Percentiles rank a stretch among this genome's conserved stretches.
Conservation (phyloP, 2,888 invertebrate genomes). For the Cataglyphis livida region DNA sequence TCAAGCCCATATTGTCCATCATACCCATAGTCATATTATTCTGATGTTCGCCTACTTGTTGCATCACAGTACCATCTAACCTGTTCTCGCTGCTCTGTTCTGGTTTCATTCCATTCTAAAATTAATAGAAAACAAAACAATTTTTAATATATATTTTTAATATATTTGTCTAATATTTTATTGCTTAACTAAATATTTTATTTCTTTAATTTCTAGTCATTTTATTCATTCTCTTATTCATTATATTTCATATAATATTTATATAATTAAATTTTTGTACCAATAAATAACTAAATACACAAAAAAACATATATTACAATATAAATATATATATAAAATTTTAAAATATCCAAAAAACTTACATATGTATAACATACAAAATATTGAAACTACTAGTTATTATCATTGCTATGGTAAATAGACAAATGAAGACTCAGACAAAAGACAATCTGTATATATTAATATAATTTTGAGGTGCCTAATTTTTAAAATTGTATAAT, state of each 20-base stretch:
- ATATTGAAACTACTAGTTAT: slow-evolving; percentile 53
- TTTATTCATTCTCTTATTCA: background rate
- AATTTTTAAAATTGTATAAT: background rate
- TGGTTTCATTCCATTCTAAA: slow-evolving; percentile 82
- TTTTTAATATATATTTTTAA: background rate
- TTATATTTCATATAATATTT: background rate
- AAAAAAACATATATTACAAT: background rate
- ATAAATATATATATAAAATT: background rate
- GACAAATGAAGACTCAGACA: slow-evolving; percentile 62
- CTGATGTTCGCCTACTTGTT: slow-evolving; percentile 81
- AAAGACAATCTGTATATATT: slow-evolving; percentile 51
- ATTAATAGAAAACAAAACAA: slow-evolving; percentile 40
- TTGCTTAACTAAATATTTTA: background rate
- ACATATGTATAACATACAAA: slow-evolving; percentile 50
- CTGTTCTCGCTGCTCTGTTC: slow-evolving; percentile 82
- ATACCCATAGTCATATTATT: slow-evolving; percentile 82
- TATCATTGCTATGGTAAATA: slow-evolving; percentile 72
- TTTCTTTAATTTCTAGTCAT: background rate
- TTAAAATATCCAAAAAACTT: slow-evolving; percentile 43
- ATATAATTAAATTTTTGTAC: slow-evolving; percentile 4
- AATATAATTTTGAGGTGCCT: background rate
- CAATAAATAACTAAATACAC: background rate
- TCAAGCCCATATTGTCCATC: slow-evolving; percentile 83
- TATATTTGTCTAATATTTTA: background rate
- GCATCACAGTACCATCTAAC: slow-evolving; percentile 82